Conservation (phyloP, 2,113 vertebrate species). For the Gadus chalcogrammus region DNA sequence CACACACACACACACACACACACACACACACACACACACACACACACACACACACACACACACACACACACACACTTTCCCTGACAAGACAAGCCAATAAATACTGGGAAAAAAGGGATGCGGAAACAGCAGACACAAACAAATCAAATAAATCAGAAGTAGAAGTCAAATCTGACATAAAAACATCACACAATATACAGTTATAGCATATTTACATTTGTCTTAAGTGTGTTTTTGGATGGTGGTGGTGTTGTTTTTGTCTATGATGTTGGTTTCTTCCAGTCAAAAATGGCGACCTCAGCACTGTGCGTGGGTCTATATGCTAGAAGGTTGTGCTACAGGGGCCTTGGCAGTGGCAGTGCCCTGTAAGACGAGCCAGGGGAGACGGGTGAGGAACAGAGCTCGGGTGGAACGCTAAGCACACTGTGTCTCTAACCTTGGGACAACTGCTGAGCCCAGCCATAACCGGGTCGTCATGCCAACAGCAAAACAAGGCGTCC, state of each 20-base stretch:
- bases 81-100: too few relatives aligned
- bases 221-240: too few relatives aligned
- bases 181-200: too few relatives aligned
- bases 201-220: too few relatives aligned
- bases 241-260: slow-evolving; percentile 2
- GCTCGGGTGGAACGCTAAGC: slow-evolving; percentile 55
- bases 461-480: slow-evolving; percentile 25
- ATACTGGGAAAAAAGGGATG: too few relatives aligned
- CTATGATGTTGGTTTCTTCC: slow-evolving; percentile 27
- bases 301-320: slow-evolving; percentile 31
- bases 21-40: too few relatives aligned
- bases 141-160: too few relatives aligned
- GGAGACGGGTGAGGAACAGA: slow-evolving; percentile 25
- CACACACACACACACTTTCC: too few relatives aligned
- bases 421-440: slow-evolving; percentile 54
- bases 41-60: too few relatives aligned
- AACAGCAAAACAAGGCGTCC: slow-evolving; percentile 15
- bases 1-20: too few relatives aligned
- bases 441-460: slow-evolving; percentile 49
- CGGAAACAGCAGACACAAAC: too few relatives aligned
- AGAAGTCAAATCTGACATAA: too few relatives aligned
- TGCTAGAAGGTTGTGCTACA: slow-evolving; percentile 5
- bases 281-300: slow-evolving; percentile 38
- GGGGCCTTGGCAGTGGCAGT: slow-evolving; percentile 30
- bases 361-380: slow-evolving; percentile 62